Percentiles rank a stretch among this genome's conserved stretches.
Conservation (phyloP, 2,888 invertebrate genomes). For the Drosophila barbarae region DNA sequence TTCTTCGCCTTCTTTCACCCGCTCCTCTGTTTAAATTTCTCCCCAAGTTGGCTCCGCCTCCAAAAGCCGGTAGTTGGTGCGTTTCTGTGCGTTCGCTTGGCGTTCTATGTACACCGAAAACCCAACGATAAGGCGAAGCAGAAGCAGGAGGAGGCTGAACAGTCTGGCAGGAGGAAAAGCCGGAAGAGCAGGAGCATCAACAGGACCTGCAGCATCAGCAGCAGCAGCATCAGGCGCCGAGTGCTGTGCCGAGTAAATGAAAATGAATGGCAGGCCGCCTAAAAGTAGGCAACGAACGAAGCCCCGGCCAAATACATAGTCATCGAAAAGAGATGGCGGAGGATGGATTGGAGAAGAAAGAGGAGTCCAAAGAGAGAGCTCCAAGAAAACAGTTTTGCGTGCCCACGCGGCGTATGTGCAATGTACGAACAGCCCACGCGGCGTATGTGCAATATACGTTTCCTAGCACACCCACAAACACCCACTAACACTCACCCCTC, state of each 20-base stretch:
- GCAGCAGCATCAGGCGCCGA: conserved; percentile 32
- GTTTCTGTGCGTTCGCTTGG: conserved; percentile 46
- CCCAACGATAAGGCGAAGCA: conserved; percentile 58
- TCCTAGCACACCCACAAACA: not conserved
- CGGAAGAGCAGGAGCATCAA: conserved; percentile 18
- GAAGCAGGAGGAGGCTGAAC: conserved; percentile 13
- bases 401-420: conserved; percentile 38
- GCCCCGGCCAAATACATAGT: conserved; percentile 55
- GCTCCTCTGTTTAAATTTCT: conserved; percentile 23
- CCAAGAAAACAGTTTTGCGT: conserved; percentile 40
- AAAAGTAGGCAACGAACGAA: conserved; percentile 62
- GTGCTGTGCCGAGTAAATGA: conserved; percentile 54
- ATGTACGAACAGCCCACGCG: conserved; percentile 24
- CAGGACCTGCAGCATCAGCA: conserved; percentile 9
- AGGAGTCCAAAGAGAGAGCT: conserved; percentile 16
- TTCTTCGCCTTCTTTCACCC: not conserved
- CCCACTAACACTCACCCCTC: too few species aligned
- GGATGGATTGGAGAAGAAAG: conserved; percentile 12
- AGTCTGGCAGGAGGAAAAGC: conserved; percentile 8
- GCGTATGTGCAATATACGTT: conserved; percentile 21
- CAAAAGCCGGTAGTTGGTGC: conserved; percentile 60
- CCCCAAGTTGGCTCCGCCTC: conserved; percentile 65
- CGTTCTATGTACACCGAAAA: conserved; percentile 68
- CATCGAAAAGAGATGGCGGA: conserved; percentile 25
- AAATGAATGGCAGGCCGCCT: conserved; percentile 67